phyloP scores from a whole-genome alignment of 2,888 invertebrate species.

The Ellobium chinense region DNA sequence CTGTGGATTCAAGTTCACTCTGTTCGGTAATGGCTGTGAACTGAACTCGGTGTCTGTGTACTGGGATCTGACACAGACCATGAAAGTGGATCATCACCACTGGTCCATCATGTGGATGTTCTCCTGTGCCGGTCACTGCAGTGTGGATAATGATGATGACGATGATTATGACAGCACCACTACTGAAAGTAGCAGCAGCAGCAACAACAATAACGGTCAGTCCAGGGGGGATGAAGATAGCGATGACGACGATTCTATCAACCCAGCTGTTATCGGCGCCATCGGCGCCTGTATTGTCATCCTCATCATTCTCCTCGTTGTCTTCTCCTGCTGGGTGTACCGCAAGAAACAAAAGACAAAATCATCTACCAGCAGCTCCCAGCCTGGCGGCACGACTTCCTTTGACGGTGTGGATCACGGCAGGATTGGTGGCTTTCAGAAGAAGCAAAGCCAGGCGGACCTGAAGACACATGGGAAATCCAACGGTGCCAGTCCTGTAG shows the following conservation, averaged over 20 bases:
- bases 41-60: no score
- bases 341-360: not conserved
- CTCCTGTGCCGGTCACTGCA: no score
- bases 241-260: conserved; percentile 53
- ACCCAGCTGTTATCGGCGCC: not conserved
- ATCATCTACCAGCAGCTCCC: not conserved
- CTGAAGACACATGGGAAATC: not conserved
- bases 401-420: not conserved
- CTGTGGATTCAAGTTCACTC: no score
- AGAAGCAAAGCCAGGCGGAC: no score
- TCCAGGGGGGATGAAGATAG: conserved; percentile 49
- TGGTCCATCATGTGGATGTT: no score
- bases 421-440: not conserved
- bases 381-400: not conserved
- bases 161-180: conserved; percentile 36
- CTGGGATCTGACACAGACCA: no score
- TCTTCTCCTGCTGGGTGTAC: not conserved
- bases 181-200: conserved; percentile 22
- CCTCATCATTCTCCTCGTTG: not conserved
- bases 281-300: not conserved
- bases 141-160: no score
- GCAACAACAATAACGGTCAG: conserved; percentile 38
- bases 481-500: not conserved
- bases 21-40: no score
- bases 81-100: no score